Evolutionary conservation across 2,888 invertebrate species (phyloP), one percentile per base, ranked within the genome.

Genomic region (Lydus trimaculatus): DNA sequence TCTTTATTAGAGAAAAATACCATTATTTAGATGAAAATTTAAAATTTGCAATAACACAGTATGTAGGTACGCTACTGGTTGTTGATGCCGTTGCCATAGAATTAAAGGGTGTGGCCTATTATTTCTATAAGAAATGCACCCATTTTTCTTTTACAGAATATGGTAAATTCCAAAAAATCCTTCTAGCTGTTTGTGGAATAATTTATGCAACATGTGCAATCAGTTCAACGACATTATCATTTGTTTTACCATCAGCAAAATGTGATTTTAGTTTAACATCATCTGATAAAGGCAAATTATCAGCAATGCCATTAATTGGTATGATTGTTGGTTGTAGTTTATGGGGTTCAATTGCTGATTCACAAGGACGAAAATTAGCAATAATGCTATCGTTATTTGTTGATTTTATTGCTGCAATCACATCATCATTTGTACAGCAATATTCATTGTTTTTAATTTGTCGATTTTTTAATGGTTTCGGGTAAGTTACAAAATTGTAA

Each of bases 271-370:
- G 84, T 6, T 85, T 90, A 63, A 83, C 86, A 0, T 89, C 90
- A 33, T 84, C 84, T 33, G 88, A 89, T 76, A 90, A 90, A 76
- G 90, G 90, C 33, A 84, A 87, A 58, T 86, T 90, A n/a, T 89
- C 89, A 56, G 89, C 89, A 58, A 89, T 88, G 56, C 89, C 89
- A 0, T 86, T 89, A 69, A 87, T 89, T 74, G 90, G 89, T 89
- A 91, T 91, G 90, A 87, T 90, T 70, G 86, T 90, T 60, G 92
- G 92, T 0, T 91, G 92, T 0, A 90, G 90, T 80, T 86, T 92
- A 75, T 92, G 92, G 92, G 92, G 92, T 4, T 89, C 89, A 64
- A 81, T 92, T 73, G 91, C 92, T 0, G 92, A 93, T 73, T 87
- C 89, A 4, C 85, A 89, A 31, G 93, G 93, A 0, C 87, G 93